phyloP scores from a whole-genome alignment of 1,140 invertebrate genomes.

The Aphidius gifuensis region DNA sequence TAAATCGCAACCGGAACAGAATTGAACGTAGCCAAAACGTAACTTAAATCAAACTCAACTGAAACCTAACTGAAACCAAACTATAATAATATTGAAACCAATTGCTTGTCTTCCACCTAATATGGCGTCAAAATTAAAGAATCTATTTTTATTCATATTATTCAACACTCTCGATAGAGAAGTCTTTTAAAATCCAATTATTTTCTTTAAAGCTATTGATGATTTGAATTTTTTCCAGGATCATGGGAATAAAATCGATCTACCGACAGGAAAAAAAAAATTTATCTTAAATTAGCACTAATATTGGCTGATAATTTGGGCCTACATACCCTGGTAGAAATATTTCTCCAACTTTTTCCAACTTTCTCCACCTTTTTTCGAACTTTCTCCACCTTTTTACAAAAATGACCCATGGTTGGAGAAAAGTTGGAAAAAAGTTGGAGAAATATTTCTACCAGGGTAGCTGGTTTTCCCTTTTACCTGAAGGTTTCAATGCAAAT shows the following conservation, averaged over 20 bases:
- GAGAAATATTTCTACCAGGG: no score
- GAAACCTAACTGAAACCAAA: no score
- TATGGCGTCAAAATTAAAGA: constrained; percentile 31
- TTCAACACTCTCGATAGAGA: constrained; percentile 37
- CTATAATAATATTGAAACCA: no score
- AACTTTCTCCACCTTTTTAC: no score
- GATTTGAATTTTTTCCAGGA: constrained; percentile 34
- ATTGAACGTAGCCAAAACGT: no score
- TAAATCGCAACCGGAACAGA: no score
- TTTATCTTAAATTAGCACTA: constrained; percentile 1
- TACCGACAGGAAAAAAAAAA: background rate
- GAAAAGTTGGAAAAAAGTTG: no score
- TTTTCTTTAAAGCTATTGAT: constrained; percentile 33
- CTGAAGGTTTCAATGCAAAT: constrained; percentile 3
- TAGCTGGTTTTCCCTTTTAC: no score
- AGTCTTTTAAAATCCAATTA: constrained; percentile 28
- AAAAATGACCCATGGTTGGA: no score
- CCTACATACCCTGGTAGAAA: background rate
- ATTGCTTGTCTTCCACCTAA: constrained; percentile 36
- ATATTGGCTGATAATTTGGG: constrained; percentile 9
- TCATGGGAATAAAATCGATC: constrained; percentile 28
- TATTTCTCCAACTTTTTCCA: no score
- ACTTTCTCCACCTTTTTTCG: no score
- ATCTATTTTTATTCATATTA: constrained; percentile 39
- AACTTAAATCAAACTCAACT: no score